Base-by-base conservation (phyloP, 2,797 vertebrate genomes). In the Xiphorhynchus erythropygius region DNA sequence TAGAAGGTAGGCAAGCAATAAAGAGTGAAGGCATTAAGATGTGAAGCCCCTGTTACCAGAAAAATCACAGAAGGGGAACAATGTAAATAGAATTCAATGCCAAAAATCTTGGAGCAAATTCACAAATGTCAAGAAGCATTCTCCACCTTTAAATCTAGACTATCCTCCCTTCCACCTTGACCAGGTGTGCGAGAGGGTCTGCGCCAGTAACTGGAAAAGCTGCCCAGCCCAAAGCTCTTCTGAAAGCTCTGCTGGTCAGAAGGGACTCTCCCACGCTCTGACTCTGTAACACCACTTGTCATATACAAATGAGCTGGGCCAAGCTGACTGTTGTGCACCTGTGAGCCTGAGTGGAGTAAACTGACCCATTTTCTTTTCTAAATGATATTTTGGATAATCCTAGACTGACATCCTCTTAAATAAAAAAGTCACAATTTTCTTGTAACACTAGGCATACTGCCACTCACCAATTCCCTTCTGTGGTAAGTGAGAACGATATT, bases 391-490 rank as follows among this genome's bases (percentile, higher is more conserved):
- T 50, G 49, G 6, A 25, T 50, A 62, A 23, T 35, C 7, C 13
- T 59, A 39, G 15, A 56, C 69, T 47, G 8, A n/a, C 18, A 89
- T 30, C 30, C 49, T 74, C 55, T 80, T n/a, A 78, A 83, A 47
- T 9, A 53, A 63, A 80, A 44, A 87, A 57, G 35, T 2, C 30
- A 71, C 28, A 25, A 63, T 23, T 14, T 9, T 64, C 22, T 50
- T 78, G 25, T 52, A 70, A 52, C 2, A 2, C 55, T 33, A 88
- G 42, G 60, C 28, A 46, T 2, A 2, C 7, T 75, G 49, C 49
- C 59, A 96, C 99, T 98, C 96, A 99, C 99, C 99, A 78, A 99
- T 97, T 97, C 99, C 99, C 97, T 99, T 99, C 98, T 99, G 99
- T 33, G 99, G 99, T 87, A 98, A 96, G 46, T 42, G 80, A 50